Percentiles rank a stretch among this genome's conserved stretches.
These are phyloP conservation scores for Pseudeuparius sepicola DNA, from an alignment of 2,888 invertebrate species.

Conservation along the genomic window DNA sequence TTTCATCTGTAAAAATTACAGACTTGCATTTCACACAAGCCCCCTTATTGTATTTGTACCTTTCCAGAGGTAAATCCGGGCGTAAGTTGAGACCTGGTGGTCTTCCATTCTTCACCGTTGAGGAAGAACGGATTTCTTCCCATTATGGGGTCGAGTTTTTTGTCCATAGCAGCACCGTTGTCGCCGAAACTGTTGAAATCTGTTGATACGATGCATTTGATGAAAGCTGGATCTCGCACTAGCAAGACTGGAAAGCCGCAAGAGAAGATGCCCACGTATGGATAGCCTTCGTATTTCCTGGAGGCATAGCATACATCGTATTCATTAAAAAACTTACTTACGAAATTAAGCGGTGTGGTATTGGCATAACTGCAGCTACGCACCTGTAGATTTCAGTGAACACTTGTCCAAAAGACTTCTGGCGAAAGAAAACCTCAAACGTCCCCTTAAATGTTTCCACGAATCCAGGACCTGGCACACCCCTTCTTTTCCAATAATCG, in stretches of 20 bases:
- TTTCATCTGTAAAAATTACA: slow-evolving; percentile 34
- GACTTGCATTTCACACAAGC: too few species aligned
- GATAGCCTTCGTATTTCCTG: slow-evolving; percentile 30
- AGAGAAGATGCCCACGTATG: slow-evolving; percentile 35
- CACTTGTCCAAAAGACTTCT: slow-evolving; percentile 14
- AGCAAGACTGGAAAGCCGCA: slow-evolving; percentile 30
- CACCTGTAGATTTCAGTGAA: slow-evolving; percentile 16
- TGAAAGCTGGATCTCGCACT: slow-evolving; percentile 33
- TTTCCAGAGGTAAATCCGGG: slow-evolving; percentile 43
- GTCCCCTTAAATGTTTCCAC: slow-evolving; percentile 16
- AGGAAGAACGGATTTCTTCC: slow-evolving; percentile 41
- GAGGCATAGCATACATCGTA: too few species aligned
- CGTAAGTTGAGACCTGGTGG: slow-evolving; percentile 40
- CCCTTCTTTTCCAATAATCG: slow-evolving; percentile 15
- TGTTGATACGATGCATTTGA: slow-evolving; percentile 32
- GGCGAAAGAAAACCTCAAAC: slow-evolving; percentile 14
- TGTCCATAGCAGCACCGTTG: slow-evolving; percentile 35
- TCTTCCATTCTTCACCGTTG: slow-evolving; percentile 42
- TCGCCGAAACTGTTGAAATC: slow-evolving; percentile 35
- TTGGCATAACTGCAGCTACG: too few species aligned
- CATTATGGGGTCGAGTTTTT: slow-evolving; percentile 39
- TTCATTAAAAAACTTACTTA: too few species aligned
- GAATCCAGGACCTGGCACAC: slow-evolving; percentile 13
- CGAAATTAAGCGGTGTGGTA: too few species aligned
- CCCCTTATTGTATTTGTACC: slow-evolving; percentile 29